Base-by-base conservation (phyloP, 1,140 invertebrate genomes). In the Bombyx mori region DNA sequence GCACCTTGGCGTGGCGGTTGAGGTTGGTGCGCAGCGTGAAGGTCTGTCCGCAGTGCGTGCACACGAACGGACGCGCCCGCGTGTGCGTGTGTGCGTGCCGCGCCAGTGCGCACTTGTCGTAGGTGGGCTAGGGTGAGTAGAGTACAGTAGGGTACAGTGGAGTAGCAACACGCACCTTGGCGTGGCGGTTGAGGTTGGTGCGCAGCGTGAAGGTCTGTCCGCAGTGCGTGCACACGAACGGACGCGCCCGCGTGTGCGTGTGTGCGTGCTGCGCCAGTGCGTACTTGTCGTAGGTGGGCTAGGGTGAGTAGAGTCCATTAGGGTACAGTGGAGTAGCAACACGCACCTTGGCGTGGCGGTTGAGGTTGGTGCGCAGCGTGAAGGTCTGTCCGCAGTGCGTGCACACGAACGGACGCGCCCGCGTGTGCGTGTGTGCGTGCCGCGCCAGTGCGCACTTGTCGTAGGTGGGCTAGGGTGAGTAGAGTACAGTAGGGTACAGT, bases 161-260 rank as follows among this genome's bases (percentile, higher is more conserved):
- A 18, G 12, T 18, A 18, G 12, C 12, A 18, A 88, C 88, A 70
- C 88, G 88, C 57, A 89, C 87, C 72, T 88, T 86, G 55, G 85
- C 87, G 73, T 88, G 86, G 54, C 88, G 80, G 57, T 85, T 78
- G 66, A 88, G 78, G 62, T 88, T 88, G 72, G 88, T 86, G 58
- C 84, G 88, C 57, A 85, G 76, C 45, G 85, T 84, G 75, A 88
- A 89, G 53, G 84, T 86, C 3, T 84, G 77, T 0, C 86, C 86
- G 68, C 92, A 93, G 52, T 91, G 82, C 53, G 86, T 89, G 78
- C 92, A 92, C 55, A 88, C 88, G 68, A 92, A 92, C 12, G 91
- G 91, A 5, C 89, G 77, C 71, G 92, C 91, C 35, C 92, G 91
- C 1, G 91, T 93, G 78, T 93, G 92, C 82, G 91, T 89, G 89